A percentile compares a stretch with the other conserved stretches of the same genome.
Conservation (phyloP, 1,140 invertebrate species). For the Achatina immaculata region DNA sequence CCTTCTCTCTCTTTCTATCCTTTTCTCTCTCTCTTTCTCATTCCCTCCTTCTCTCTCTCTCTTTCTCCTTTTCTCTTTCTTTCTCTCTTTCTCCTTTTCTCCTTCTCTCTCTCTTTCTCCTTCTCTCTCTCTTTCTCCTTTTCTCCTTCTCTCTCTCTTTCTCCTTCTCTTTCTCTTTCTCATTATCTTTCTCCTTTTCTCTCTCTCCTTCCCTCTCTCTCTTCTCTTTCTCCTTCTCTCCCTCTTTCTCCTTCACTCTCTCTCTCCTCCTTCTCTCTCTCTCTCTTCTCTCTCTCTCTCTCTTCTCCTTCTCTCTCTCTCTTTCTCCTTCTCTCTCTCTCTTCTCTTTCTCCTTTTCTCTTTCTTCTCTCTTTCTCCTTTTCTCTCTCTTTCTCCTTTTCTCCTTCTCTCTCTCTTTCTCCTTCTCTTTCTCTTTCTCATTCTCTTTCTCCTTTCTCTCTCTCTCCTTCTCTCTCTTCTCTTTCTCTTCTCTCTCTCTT, state of each 20-base stretch:
- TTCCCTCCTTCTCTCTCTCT: neutral
- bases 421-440: neutral
- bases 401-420: neutral
- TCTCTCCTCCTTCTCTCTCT: neutral
- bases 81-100: neutral
- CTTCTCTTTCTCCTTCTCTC: neutral
- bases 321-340: neutral
- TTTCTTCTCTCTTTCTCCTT: neutral
- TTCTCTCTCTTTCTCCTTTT: neutral
- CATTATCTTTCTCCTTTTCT: too few relatives aligned
- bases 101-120: neutral
- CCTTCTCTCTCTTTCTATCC: too few relatives aligned
- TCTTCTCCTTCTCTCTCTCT: neutral
- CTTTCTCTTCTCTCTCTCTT: neutral
- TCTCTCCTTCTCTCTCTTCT: neutral
- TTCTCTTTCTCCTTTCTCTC: conserved; percentile 14
- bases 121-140: too few relatives aligned
- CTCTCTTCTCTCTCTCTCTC: neutral
- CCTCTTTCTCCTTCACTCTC: neutral
- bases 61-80: neutral
- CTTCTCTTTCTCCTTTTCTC: neutral
- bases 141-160: too few relatives aligned
- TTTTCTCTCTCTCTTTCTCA: too few relatives aligned
- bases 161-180: too few relatives aligned
- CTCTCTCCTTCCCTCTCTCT: too few relatives aligned